These are phyloP conservation scores for Callipepla squamata DNA, from an alignment of 2,113 vertebrate genomes.

Conservation along the genomic window DNA sequence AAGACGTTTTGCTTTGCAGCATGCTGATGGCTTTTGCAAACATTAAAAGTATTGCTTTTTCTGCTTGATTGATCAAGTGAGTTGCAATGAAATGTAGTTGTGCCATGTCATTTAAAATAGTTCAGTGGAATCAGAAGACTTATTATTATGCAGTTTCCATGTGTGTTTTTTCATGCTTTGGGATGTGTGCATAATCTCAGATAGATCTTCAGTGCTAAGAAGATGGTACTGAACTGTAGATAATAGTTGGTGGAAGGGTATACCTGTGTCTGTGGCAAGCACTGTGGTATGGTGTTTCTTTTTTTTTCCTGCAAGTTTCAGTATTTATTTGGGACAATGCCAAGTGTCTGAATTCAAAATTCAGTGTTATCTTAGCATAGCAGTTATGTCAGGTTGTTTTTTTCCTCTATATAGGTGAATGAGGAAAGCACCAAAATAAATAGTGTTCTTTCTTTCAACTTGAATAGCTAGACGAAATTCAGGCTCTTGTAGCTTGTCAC, in stretches of 20 bases:
- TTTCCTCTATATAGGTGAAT: neutral
- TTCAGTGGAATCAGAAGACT: slow-evolving; percentile 10
- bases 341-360: slow-evolving; percentile 26
- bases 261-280: neutral
- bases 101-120: slow-evolving; percentile 9
- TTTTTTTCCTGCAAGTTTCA: neutral
- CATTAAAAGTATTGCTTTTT: slow-evolving; percentile 37
- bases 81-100: slow-evolving; percentile 36
- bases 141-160: neutral
- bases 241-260: neutral
- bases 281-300: neutral
- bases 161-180: neutral
- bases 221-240: neutral
- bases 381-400: neutral
- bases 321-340: neutral
- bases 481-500: neutral
- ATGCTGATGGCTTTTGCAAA: slow-evolving; percentile 30
- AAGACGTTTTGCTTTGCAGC: neutral
- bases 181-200: neutral
- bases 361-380: neutral
- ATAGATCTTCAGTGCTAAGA: neutral
- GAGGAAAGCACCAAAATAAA: neutral
- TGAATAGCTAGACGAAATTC: neutral
- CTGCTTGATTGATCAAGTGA: slow-evolving; percentile 55
- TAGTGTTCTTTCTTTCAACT: neutral